These are phyloP conservation scores for Lapara coniferarum DNA, from an alignment of 2,888 invertebrate genomes.

Conservation along the genomic window DNA sequence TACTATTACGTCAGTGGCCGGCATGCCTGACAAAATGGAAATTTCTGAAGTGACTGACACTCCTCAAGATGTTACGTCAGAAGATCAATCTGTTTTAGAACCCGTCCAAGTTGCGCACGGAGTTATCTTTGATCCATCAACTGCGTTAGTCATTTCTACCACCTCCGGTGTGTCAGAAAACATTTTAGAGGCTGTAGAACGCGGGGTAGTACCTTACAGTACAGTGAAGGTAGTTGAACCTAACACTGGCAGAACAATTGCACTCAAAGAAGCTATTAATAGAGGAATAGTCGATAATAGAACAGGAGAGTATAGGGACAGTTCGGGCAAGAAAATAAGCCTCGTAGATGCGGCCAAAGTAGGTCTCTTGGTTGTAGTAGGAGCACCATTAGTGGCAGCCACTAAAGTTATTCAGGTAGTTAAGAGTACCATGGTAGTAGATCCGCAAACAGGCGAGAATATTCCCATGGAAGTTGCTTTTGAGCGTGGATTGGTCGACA, in stretches of 20 bases:
- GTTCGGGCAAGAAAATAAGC: slow-evolving; percentile 86
- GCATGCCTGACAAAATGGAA: slow-evolving; percentile 89
- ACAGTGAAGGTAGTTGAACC: slow-evolving; percentile 89
- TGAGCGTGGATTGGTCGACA: slow-evolving; percentile 88
- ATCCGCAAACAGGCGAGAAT: slow-evolving; percentile 91
- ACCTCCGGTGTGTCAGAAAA: slow-evolving; percentile 88
- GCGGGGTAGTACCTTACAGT: slow-evolving; percentile 87
- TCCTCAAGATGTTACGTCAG: slow-evolving; percentile 44
- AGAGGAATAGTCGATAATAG: slow-evolving; percentile 89
- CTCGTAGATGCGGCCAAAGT: slow-evolving; percentile 90
- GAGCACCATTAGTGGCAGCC: slow-evolving; percentile 89
- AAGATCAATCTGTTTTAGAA: slow-evolving; percentile 81
- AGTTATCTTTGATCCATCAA: slow-evolving; percentile 90
- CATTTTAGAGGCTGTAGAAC: slow-evolving; percentile 89
- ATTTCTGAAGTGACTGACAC: slow-evolving; percentile 80
- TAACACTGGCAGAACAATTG: slow-evolving; percentile 85
- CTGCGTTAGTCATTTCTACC: slow-evolving; percentile 89
- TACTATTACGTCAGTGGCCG: slow-evolving; percentile 88
- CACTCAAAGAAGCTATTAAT: slow-evolving; percentile 89
- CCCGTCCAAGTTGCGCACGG: slow-evolving; percentile 89
- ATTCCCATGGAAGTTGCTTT: slow-evolving; percentile 92
- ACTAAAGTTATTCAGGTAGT: slow-evolving; percentile 88
- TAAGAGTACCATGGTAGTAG: slow-evolving; percentile 86
- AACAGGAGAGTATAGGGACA: slow-evolving; percentile 87
- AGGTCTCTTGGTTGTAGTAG: slow-evolving; percentile 89